Evolutionary conservation across 2,888 invertebrate species (phyloP).

Genomic region (Lobophora halterata): DNA sequence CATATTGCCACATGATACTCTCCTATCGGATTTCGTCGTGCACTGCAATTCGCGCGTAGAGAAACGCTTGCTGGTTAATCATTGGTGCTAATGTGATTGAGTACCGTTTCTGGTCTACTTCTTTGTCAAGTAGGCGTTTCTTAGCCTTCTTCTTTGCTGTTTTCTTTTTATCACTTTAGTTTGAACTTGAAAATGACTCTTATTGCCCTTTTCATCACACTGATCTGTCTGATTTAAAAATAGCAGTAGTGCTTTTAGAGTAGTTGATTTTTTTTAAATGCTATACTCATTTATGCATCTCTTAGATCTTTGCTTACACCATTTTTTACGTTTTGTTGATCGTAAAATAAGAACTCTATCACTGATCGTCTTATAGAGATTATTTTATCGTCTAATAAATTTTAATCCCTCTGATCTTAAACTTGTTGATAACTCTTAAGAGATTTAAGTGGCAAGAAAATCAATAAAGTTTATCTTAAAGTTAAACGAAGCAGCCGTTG

Average conservation of each 20-base stretch:
- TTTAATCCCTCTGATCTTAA: conserved; percentile 11
- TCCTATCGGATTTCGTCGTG: conserved; percentile 60
- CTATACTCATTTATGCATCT: neutral
- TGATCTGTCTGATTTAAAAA: too few relatives aligned
- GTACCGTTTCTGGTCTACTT: conserved; percentile 33
- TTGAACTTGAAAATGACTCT: too few relatives aligned
- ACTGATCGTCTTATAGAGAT: conserved; percentile 4
- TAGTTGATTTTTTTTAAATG: neutral
- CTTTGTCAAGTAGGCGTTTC: conserved; percentile 17
- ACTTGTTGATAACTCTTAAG: conserved; percentile 14
- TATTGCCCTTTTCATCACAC: too few relatives aligned
- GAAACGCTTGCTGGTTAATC: conserved; percentile 42
- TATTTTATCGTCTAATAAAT: conserved; percentile 11
- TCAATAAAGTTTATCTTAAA: conserved; percentile 15
- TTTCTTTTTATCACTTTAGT: conserved; percentile 3
- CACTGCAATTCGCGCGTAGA: conserved; percentile 63
- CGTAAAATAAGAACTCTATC: conserved; percentile 10
- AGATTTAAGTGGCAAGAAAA: conserved; percentile 7
- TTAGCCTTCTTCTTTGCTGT: conserved; percentile 9
- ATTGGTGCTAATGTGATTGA: conserved; percentile 27
- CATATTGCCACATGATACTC: conserved; percentile 63
- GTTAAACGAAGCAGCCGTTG: conserved; percentile 3
- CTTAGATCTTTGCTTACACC: neutral
- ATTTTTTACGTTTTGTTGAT: conserved; percentile 5
- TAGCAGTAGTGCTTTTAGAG: too few relatives aligned